phyloP scores from a whole-genome alignment of 2,113 vertebrate species.

The Oenanthe melanoleuca region DNA sequence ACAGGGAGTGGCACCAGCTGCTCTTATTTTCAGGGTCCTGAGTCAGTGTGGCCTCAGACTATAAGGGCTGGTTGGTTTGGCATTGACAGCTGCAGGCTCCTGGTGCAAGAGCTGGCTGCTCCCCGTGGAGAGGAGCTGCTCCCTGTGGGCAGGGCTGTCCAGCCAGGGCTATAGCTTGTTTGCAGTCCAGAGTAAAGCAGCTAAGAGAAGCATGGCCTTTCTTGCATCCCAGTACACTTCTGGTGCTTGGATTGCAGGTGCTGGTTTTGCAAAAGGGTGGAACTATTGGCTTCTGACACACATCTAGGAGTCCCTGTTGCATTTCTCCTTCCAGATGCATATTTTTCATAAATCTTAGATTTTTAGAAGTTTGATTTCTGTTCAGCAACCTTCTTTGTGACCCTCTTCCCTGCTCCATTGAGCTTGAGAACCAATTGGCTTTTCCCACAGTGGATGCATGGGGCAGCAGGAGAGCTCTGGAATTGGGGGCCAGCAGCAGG shows the following conservation, averaged over 20 bases:
- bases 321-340: not conserved
- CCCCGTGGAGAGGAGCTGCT: not conserved
- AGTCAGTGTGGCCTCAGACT: not conserved
- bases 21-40: slow-evolving; percentile 2
- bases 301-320: not conserved
- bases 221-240: not conserved
- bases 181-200: not conserved
- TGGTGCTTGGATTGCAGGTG: not conserved
- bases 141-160: not conserved
- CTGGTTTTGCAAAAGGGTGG: not conserved
- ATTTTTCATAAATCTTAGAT: not conserved
- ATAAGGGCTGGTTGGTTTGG: not conserved
- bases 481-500: fast-evolving
- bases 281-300: not conserved
- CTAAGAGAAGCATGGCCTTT: not conserved
- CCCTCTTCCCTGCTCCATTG: not conserved
- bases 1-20: not conserved
- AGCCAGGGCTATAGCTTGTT: not conserved
- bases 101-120: not conserved
- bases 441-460: fast-evolving
- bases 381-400: not conserved
- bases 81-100: not conserved
- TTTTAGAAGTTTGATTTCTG: not conserved
- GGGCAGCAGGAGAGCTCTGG: not conserved
- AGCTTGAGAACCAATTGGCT: not conserved